Conservation (phyloP, 92 coral and sea anemone genomes). For the Epizoanthus scotinus region DNA sequence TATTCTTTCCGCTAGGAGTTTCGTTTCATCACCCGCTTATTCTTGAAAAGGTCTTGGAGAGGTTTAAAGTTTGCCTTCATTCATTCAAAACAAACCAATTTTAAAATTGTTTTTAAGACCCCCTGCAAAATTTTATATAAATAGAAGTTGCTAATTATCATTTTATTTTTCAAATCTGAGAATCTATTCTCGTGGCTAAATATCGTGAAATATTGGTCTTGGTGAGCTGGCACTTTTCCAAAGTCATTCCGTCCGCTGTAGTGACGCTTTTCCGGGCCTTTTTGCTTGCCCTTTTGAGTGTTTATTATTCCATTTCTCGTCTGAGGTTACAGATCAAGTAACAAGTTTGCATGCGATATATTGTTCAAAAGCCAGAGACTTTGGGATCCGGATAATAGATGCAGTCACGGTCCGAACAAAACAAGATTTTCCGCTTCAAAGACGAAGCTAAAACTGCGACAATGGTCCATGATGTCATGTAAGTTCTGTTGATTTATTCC, state of each 20-base stretch:
- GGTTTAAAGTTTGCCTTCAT: background rate
- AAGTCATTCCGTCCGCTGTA: too few species aligned
- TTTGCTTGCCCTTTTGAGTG: background rate
- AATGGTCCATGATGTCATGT: background rate
- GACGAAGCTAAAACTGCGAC: background rate
- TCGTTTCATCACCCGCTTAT: background rate
- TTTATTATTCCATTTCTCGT: background rate
- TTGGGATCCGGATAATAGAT: too few species aligned
- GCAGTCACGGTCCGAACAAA: too few species aligned
- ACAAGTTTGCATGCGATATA: too few species aligned
- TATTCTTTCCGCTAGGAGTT: background rate
- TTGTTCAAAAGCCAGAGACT: too few species aligned
- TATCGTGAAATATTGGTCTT: too few species aligned
- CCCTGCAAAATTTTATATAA: background rate
- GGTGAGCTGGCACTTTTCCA: too few species aligned
- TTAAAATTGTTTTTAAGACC: conserved; percentile 4
- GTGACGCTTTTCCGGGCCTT: conserved; percentile 8
- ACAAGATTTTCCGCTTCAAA: background rate
- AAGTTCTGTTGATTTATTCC: background rate
- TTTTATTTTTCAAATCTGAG: background rate
- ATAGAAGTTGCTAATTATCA: background rate
- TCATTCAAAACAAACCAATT: background rate
- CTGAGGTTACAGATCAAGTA: too few species aligned
- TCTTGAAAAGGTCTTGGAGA: background rate
- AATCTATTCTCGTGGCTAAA: background rate